Evolutionary conservation across 1,140 invertebrate genomes (phyloP).

Genomic region (Dinothrombium tinctorium): DNA sequence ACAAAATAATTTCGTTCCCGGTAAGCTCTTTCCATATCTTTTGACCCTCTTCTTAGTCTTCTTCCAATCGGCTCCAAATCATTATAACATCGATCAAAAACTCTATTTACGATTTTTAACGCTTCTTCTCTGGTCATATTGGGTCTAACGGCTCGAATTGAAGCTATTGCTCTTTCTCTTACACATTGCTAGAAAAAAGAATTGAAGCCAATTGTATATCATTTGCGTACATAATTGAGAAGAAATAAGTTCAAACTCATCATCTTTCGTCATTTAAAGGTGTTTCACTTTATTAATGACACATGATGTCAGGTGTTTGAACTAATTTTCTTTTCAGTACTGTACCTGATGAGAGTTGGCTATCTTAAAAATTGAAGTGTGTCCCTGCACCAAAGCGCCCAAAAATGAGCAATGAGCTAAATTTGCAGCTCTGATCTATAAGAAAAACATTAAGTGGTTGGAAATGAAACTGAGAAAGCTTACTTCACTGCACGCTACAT

Average conservation of each 20-base stretch:
- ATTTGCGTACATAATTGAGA: background rate
- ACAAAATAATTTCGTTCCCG: conserved; percentile 14
- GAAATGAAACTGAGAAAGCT: conserved; percentile 18
- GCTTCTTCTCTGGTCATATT: conserved; percentile 46
- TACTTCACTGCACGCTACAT: conserved; percentile 84
- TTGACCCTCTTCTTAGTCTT: background rate
- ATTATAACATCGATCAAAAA: conserved; percentile 73
- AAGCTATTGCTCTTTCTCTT: conserved; percentile 55
- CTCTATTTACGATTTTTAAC: conserved; percentile 46
- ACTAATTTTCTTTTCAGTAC: too few relatives aligned
- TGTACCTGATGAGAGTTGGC: conserved; percentile 35
- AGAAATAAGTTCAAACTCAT: background rate
- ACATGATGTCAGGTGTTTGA: too few relatives aligned
- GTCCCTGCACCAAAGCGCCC: conserved; percentile 47
- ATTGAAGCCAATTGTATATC: background rate
- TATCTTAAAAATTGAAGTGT: conserved; percentile 31
- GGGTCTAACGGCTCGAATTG: conserved; percentile 45
- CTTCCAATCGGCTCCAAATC: conserved; percentile 22
- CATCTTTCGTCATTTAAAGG: too few relatives aligned
- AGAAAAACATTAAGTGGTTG: conserved; percentile 2
- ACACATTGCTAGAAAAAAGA: conserved; percentile 38
- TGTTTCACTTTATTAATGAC: too few relatives aligned
- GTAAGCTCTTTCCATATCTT: conserved; percentile 37
- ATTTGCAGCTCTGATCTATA: conserved; percentile 38
- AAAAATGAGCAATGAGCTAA: conserved; percentile 70